phyloP scores from a whole-genome alignment of 2,888 invertebrate species.

The Zygogramma bicolorata region DNA sequence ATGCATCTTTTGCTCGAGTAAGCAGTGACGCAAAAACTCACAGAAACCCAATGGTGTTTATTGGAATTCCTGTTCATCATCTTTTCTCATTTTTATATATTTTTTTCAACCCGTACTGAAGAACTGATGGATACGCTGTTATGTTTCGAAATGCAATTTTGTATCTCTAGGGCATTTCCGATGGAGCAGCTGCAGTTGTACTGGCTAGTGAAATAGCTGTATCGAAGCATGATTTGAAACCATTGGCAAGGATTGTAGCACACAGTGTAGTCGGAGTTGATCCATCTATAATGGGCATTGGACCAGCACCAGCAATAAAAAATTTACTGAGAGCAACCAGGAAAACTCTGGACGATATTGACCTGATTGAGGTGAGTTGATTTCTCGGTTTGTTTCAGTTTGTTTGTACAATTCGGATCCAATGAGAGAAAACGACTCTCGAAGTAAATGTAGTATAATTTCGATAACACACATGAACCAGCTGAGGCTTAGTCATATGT shows the following conservation, averaged over 20 bases:
- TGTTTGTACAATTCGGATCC: too few relatives aligned
- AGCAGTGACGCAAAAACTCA: too few relatives aligned
- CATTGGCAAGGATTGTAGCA: slow-evolving; percentile 90
- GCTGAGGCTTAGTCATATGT: too few relatives aligned
- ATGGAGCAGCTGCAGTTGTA: slow-evolving; percentile 94
- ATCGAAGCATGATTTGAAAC: slow-evolving; percentile 83
- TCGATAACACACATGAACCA: too few relatives aligned
- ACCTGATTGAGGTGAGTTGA: slow-evolving; percentile 85
- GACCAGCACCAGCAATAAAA: slow-evolving; percentile 94
- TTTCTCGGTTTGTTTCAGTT: neutral
- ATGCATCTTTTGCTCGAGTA: too few relatives aligned
- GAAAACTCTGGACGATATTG: slow-evolving; percentile 86
- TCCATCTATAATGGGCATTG: slow-evolving; percentile 98
- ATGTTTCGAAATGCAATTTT: neutral
- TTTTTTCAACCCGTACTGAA: too few relatives aligned
- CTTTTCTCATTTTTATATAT: too few relatives aligned
- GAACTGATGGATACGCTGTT: too few relatives aligned
- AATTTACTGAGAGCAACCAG: slow-evolving; percentile 85
- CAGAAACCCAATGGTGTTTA: too few relatives aligned
- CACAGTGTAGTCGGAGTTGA: slow-evolving; percentile 95
- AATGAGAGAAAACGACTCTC: too few relatives aligned
- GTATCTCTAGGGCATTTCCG: slow-evolving; percentile 86
- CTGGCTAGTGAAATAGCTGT: slow-evolving; percentile 92
- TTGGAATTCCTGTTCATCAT: too few relatives aligned
- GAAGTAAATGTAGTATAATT: too few relatives aligned